These are phyloP conservation scores for Clupea harengus DNA, from an alignment of 2,113 vertebrate species.

Conservation along the genomic window DNA sequence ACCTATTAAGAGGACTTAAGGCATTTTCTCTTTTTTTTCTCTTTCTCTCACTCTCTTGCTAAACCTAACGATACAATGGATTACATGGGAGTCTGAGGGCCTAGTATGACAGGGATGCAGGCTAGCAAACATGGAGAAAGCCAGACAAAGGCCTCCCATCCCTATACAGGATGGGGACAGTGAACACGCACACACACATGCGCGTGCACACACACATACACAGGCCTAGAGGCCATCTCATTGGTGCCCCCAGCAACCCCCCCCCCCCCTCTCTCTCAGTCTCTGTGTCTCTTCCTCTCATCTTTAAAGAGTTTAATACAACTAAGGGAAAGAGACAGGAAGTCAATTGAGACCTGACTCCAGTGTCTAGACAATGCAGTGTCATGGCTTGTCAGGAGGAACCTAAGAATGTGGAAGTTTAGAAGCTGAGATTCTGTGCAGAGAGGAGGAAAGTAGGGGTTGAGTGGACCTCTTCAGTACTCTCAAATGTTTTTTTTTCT, in stretches of 20 bases:
- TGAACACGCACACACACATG: neutral
- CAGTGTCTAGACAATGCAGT: slow-evolving; percentile 11
- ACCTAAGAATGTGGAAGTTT: neutral
- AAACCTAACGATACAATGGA: slow-evolving; percentile 37
- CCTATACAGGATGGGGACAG: neutral
- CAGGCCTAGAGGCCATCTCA: neutral
- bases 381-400: neutral
- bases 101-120: no score
- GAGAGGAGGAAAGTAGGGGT: neutral
- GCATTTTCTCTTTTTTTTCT: slow-evolving; percentile 43
- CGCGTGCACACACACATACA: neutral
- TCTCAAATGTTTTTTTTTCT: neutral
- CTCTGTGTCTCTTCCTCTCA: neutral
- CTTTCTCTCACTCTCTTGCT: slow-evolving; percentile 60
- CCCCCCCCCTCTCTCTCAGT: neutral
- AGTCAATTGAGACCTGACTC: neutral
- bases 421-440: neutral
- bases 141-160: neutral
- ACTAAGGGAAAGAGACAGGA: neutral
- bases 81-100: no score
- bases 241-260: neutral
- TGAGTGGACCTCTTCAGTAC: neutral
- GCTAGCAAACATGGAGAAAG: neutral
- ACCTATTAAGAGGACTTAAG: neutral
- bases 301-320: slow-evolving; percentile 8